phyloP scores from a whole-genome alignment of 2,113 vertebrate genomes.

The Leuciscus idus region DNA sequence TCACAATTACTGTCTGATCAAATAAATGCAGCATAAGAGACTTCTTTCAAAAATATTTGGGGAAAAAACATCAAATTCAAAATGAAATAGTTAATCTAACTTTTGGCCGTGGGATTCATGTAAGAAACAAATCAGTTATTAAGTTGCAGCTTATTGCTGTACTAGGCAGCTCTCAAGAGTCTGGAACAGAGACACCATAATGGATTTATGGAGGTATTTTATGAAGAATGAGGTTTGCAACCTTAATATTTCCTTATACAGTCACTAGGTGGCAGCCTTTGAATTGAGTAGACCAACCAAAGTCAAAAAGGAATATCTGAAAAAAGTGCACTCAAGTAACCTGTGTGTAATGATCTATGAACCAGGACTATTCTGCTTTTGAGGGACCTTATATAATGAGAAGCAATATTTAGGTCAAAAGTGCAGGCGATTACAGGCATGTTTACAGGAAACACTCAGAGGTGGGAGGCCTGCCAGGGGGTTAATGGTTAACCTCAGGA shows the following conservation, averaged over 20 bases:
- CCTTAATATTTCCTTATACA: not conserved
- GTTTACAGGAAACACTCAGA: conserved; percentile 39
- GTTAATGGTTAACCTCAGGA: conserved; percentile 34
- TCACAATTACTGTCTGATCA: not conserved
- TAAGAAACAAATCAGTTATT: not conserved
- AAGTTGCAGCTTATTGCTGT: not conserved
- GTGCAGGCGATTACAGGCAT: conserved; percentile 12
- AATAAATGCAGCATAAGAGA: not conserved
- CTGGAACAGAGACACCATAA: not conserved
- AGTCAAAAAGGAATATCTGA: conserved; percentile 3
- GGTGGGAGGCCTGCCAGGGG: not conserved
- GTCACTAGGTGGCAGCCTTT: conserved; percentile 44
- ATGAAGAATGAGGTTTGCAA: not conserved
- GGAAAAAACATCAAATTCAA: not conserved
- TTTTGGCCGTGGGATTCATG: not conserved
- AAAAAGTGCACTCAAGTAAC: conserved; percentile 7
- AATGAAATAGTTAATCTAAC: not conserved
- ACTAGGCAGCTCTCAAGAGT: not conserved
- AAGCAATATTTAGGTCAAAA: conserved; percentile 16
- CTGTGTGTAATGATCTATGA: conserved; percentile 20
- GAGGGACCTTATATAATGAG: conserved; percentile 16
- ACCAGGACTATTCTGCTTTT: not conserved
- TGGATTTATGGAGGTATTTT: not conserved
- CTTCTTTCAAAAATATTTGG: not conserved
- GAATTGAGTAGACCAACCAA: not conserved